Evolutionary conservation across 2,888 invertebrate species (phyloP).

Genomic region (Eugnorisma glareosa): DNA sequence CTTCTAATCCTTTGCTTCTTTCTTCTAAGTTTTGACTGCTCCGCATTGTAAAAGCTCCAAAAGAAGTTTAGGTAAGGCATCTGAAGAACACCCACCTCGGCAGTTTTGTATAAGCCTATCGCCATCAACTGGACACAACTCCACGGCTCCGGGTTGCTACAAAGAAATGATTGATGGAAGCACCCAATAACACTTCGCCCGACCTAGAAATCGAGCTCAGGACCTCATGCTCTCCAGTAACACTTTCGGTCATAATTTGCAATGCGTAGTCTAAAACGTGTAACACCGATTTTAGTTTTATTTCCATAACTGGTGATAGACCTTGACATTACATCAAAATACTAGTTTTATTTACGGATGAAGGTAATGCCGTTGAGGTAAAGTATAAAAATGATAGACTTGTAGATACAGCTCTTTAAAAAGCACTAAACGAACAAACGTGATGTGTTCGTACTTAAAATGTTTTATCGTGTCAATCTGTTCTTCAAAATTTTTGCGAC

Average conservation of each 20-base stretch:
- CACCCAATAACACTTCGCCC: neutral
- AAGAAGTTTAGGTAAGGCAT: too few relatives aligned
- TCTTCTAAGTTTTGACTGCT: neutral
- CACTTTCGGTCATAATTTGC: neutral
- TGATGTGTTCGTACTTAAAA: slow-evolving; percentile 53
- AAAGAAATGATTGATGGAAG: neutral
- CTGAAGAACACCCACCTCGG: neutral
- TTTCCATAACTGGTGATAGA: slow-evolving; percentile 27
- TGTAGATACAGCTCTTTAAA: slow-evolving; percentile 55
- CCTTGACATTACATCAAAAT: slow-evolving; percentile 58
- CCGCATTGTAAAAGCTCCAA: neutral
- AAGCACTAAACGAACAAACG: slow-evolving; percentile 52
- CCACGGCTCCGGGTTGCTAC: neutral
- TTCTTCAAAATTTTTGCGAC: slow-evolving; percentile 24
- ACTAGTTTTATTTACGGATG: slow-evolving; percentile 40
- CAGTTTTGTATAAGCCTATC: neutral
- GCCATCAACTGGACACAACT: neutral
- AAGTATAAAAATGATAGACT: slow-evolving; percentile 46
- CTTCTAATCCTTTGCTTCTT: neutral
- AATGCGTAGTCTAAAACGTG: neutral
- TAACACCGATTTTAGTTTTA: slow-evolving; percentile 13
- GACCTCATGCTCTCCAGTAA: neutral
- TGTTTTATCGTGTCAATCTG: slow-evolving; percentile 50
- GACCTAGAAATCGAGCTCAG: neutral
- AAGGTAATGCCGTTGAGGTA: slow-evolving; percentile 39